phyloP scores from a whole-genome alignment of 2,888 invertebrate species.

The Andrena haemorrhoa region DNA sequence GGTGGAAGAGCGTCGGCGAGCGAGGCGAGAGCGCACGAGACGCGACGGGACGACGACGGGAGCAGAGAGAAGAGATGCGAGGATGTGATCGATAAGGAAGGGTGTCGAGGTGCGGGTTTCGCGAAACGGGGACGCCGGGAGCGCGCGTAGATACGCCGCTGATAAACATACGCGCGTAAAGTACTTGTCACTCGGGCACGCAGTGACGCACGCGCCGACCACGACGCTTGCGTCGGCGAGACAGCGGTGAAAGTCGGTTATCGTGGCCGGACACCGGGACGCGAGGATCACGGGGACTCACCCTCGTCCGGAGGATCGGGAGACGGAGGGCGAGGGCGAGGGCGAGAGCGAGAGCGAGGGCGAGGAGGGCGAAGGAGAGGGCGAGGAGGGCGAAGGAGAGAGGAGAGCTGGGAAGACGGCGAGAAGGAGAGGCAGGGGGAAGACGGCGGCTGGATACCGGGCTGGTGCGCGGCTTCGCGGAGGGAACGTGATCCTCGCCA shows the following conservation, averaged over 20 bases:
- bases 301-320: slow-evolving; percentile 37
- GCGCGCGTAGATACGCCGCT: slow-evolving; percentile 47
- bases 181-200: slow-evolving; percentile 36
- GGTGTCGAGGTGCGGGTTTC: slow-evolving; percentile 65
- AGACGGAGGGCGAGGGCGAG: slow-evolving; percentile 52
- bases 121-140: slow-evolving; percentile 74
- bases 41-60: slow-evolving; percentile 56
- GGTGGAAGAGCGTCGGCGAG: neutral
- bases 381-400: slow-evolving; percentile 58
- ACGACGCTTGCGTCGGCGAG: slow-evolving; percentile 12
- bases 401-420: slow-evolving; percentile 45
- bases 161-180: slow-evolving; percentile 60
- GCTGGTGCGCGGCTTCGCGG: slow-evolving; percentile 24
- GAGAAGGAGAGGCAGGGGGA: slow-evolving; percentile 13
- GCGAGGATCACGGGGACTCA: slow-evolving; percentile 29
- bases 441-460: neutral
- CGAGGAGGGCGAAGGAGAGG: neutral
- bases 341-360: slow-evolving; percentile 18
- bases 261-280: slow-evolving; percentile 38
- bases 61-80: slow-evolving; percentile 61
- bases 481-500: slow-evolving; percentile 25
- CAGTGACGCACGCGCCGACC: slow-evolving; percentile 36
- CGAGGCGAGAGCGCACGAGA: slow-evolving; percentile 32
- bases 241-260: slow-evolving; percentile 20
- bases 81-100: slow-evolving; percentile 78